Base-by-base conservation (phyloP, 2,113 vertebrate genomes). In the Galemys pyrenaicus region DNA sequence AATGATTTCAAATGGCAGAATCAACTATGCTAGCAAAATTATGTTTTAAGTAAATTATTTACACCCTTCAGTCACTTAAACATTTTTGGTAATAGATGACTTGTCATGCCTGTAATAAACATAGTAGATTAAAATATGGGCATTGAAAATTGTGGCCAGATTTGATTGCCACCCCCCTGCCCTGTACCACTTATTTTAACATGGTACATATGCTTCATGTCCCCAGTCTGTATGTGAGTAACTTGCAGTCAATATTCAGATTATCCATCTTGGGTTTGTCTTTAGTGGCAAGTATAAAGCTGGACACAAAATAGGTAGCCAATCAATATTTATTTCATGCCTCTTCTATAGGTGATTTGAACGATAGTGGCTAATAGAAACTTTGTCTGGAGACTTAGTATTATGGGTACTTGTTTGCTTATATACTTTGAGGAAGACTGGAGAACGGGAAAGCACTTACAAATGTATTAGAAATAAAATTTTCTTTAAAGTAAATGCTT, bases 401-500 rank as follows among this genome's bases (percentile, higher is more conserved):
- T 13, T 70, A 6, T 74, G 17, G 3, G 20, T 44, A 4, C 65
- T 92, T 79, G n/a, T 37, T 87, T 85, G 30, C 26, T 78, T 91
- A 37, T 12, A 54, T 67, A 22, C 41, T 56, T 56, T 56, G 20
- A 56, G 51, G 8, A 26, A 75, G 49, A 73, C 37, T 71, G 62
- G 26, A 71, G 22, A 71, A 75, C 5, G 22, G 51, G 24, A 92
- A 86, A 51, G 3, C 16, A 64, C 73, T 30, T 44, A 1, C 24
- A 83, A 78, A 68, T 78, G 16, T 49, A 64, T 78, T 73, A 15
- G 6, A 92, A 88, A 85, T 77, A 82, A 89, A 77, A 65, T 41
- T 91, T 91, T 90, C 67, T 85, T 81, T 89, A 6, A 77, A 94
- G 88, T 82, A 73, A 73, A n/a, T 86, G 82, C 16, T 17, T 73